Evolutionary conservation across 2,888 invertebrate species (phyloP), one percentile per base, ranked within the genome.

Genomic region (Erebia epiphron): DNA sequence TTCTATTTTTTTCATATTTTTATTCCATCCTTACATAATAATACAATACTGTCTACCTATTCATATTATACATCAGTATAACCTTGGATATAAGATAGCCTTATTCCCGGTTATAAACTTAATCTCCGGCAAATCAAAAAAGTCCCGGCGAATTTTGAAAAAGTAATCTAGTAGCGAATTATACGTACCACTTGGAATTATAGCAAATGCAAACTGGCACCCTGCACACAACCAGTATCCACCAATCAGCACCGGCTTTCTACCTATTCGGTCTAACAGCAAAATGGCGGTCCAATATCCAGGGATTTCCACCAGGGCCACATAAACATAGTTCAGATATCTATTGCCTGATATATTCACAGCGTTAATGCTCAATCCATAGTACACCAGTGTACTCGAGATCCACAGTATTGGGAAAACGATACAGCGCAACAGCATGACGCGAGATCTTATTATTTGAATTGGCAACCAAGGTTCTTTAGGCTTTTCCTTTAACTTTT

Each of bases 251-350:
- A 96, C 95, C 2, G 94, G 93, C 77, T 95, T 95, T 72, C 96
- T 89, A 1, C 96, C 96, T 10, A 95, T 82, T 67, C 93, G 91
- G 79, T 96, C 95, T 80, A 96, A 90, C 60, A 96, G 85, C 21
- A 95, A 82, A 70, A 95, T 95, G 0, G 96, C 95, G 18, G 95
- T 83, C 82, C 96, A 91, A 80, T 95, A 96, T 0, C 96, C 96
- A 0, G 97, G 97, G 72, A 97, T 95, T 86, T 97, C 97, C 2
- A 96, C 94, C 4, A 95, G 86, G 0, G 95, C 91, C 10, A 95
- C 95, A 21, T 95, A 88, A 72, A 95, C 94, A 80, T 96, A 96
- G 85, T 96, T 96, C 58, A 95, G 72, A 82, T 96, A 96, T 57
- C 93, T 89, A 80, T 96, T 95, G 0, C 96, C 96, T 2, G 94